Conservation (phyloP, 2,888 invertebrate species). For the Neuroscelio doddi region DNA sequence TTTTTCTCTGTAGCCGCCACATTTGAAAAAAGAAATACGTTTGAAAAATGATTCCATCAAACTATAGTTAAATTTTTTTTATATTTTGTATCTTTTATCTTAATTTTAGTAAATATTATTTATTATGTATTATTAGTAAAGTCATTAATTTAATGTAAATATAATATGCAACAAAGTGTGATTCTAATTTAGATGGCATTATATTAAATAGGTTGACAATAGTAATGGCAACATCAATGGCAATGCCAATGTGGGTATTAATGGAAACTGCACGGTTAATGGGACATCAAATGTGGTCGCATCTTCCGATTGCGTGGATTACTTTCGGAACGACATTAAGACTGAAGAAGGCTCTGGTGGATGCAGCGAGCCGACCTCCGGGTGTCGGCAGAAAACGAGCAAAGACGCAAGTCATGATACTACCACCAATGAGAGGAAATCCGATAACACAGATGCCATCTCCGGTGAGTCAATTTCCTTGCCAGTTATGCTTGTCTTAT, state of each 20-base stretch:
- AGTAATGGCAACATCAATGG: slow-evolving; percentile 13
- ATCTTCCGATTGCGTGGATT: slow-evolving; percentile 34
- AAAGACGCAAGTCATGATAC: slow-evolving; percentile 32
- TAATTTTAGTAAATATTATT: too few relatives aligned
- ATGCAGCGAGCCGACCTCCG: slow-evolving; percentile 17
- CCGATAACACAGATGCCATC: slow-evolving; percentile 34
- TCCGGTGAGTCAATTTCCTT: slow-evolving; percentile 29
- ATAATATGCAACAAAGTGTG: too few relatives aligned
- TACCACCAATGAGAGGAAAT: slow-evolving; percentile 30
- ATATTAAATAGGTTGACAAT: slow-evolving; percentile 30
- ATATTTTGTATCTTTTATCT: too few relatives aligned
- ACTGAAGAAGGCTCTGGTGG: slow-evolving; percentile 23
- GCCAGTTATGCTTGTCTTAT: slow-evolving; percentile 5
- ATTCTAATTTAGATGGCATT: too few relatives aligned
- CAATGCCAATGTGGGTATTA: slow-evolving; percentile 23
- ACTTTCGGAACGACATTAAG: slow-evolving; percentile 34
- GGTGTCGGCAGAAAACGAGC: slow-evolving; percentile 17
- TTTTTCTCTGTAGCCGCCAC: too few relatives aligned
- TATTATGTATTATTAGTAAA: too few relatives aligned
- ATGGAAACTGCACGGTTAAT: slow-evolving; percentile 25
- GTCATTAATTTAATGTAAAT: too few relatives aligned
- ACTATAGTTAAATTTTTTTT: too few relatives aligned
- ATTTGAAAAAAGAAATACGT: too few relatives aligned
- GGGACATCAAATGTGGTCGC: slow-evolving; percentile 24
- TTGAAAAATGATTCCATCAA: too few relatives aligned